Evolutionary conservation across 2,113 vertebrate species (phyloP), one percentile per base, ranked within the genome.

Genomic region (Ploceus nigricollis): DNA sequence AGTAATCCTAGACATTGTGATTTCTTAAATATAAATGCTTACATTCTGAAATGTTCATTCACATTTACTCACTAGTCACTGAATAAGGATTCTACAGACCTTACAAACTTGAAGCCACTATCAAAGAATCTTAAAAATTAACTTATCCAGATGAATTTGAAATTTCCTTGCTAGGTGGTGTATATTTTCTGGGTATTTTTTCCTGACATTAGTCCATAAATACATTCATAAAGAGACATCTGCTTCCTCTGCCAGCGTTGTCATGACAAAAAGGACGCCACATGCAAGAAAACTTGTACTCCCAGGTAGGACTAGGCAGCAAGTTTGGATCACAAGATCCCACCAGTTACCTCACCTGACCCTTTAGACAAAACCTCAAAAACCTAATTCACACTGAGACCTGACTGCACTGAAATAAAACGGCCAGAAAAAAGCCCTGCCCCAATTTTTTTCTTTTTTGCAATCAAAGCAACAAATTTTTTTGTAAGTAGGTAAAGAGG

Each of bases 401-500:
- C 3, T 47, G 76, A 45, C 66, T 83, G 56, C 23, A 15, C 58
- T 80, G 57, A 37, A 71, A 80, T 35, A 22, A 83, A 91, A 54
- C 0, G 5, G 50, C 39, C 78, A 70, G 60, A 82, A 60, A 75
- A 94, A 89, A 93, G 39, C 64, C 69, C 61, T 82, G 60, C 51
- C 76, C 56, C 37, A 4, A 28, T 51, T 45, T 78, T 70, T 72
- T 68, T 16, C 35, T 45, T 57, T 50, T 56, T 70, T 54, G 42
- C 54, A 87, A 82, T 50, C 82, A 94, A 91, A 93, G 88, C 78
- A 85, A 69, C n/a, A 42, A 28, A 23, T 56, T 56, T 54, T 51
- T 82, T 51, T 15, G 3, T 45, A 97, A 93, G 63, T 70, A 94
- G 79, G 78, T 66, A 96, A 96, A 95, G 87, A 69, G 39, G 85